A percentile compares a stretch with the other conserved stretches of the same genome.
phyloP scores from a whole-genome alignment of 2,888 invertebrate genomes.

The Crocallis elinguaria region DNA sequence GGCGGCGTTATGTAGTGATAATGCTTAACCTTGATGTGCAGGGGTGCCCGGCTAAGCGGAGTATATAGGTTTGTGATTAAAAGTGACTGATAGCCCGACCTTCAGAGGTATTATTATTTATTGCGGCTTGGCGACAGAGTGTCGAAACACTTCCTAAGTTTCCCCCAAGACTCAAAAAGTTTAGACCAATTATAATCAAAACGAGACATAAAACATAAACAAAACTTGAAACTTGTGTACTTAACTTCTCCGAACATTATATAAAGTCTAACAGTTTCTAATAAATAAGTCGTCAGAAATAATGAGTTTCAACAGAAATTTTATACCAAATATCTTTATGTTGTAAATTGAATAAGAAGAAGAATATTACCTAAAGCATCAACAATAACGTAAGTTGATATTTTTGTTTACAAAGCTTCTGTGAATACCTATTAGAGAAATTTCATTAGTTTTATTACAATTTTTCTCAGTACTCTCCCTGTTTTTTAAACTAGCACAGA shows the following conservation, averaged over 20 bases:
- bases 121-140: no score
- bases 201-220: slow-evolving; percentile 13
- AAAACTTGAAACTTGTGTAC: slow-evolving; percentile 9
- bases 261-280: not conserved
- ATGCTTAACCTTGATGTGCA: no score
- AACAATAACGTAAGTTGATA: no score
- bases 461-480: no score
- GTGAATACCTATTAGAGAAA: no score
- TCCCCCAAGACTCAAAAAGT: not conserved
- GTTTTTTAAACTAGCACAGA: no score
- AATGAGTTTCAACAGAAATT: slow-evolving; percentile 1
- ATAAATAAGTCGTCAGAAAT: not conserved
- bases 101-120: not conserved
- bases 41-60: no score
- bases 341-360: not conserved
- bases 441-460: no score
- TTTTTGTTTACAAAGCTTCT: no score
- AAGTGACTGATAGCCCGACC: not conserved
- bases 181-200: slow-evolving; percentile 13
- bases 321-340: not conserved
- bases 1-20: no score
- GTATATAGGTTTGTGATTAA: no score
- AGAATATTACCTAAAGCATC: no score
- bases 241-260: slow-evolving; percentile 2
- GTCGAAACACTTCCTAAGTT: slow-evolving; percentile 15